Evolutionary conservation across 2,797 vertebrate genomes (phyloP).

Genomic region (Anolis apletophallus): DNA sequence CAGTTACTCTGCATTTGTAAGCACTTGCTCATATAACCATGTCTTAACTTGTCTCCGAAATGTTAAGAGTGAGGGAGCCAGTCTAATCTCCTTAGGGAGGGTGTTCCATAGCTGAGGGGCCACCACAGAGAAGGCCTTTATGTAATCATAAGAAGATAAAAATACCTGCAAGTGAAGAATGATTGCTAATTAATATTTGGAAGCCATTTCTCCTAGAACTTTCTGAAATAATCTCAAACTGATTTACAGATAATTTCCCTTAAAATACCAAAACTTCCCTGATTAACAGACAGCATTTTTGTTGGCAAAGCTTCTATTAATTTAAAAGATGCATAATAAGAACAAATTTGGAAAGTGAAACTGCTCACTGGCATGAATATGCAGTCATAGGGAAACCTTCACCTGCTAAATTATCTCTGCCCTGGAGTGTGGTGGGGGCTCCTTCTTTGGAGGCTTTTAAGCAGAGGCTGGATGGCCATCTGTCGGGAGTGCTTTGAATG

Average conservation of each 20-base stretch:
- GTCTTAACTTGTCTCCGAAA: too few species aligned
- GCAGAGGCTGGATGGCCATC: too few species aligned
- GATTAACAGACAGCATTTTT: neutral
- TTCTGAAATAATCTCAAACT: neutral
- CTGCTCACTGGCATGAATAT: neutral
- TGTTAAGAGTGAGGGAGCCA: too few species aligned
- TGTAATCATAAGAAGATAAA: neutral
- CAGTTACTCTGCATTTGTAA: too few species aligned
- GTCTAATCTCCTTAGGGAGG: too few species aligned
- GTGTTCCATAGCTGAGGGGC: too few species aligned
- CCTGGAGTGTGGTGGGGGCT: too few species aligned
- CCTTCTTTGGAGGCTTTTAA: too few species aligned
- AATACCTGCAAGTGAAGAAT: neutral
- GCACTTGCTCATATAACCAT: too few species aligned
- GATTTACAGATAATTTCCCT: neutral
- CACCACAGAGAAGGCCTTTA: too few species aligned
- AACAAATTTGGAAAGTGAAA: neutral
- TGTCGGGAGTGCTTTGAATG: too few species aligned
- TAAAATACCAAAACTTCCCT: neutral
- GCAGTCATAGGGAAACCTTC: neutral
- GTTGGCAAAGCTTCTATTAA: neutral
- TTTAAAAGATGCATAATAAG: slow-evolving; percentile 1
- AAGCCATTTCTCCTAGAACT: neutral
- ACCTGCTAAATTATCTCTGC: neutral
- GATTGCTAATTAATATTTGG: neutral